These are phyloP conservation scores for Norana najaformis DNA, from an alignment of 2,888 invertebrate genomes.

Conservation along the genomic window DNA sequence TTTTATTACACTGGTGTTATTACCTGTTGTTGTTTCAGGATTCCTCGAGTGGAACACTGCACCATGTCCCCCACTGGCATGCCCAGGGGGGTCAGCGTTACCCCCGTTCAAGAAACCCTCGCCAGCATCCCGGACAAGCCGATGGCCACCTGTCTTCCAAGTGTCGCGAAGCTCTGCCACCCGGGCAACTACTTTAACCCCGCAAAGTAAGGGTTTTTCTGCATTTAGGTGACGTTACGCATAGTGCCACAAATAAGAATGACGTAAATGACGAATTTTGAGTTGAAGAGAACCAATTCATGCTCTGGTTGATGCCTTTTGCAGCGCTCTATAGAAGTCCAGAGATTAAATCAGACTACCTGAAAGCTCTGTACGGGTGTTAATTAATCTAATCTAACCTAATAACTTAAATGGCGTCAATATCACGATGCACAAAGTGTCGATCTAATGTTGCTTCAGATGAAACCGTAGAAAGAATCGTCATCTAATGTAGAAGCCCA, in stretches of 20 bases:
- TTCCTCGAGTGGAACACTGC: neutral
- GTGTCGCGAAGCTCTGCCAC: constrained; percentile 22
- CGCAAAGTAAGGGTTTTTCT: neutral
- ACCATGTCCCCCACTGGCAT: constrained; percentile 24
- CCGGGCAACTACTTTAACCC: constrained; percentile 20
- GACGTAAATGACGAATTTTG: neutral
- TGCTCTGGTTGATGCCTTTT: no score
- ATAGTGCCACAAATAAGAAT: neutral
- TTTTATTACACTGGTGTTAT: neutral
- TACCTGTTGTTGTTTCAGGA: neutral
- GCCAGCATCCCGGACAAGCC: neutral
- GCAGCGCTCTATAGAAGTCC: no score
- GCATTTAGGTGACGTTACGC: neutral
- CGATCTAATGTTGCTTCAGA: no score
- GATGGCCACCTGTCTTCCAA: constrained; percentile 19
- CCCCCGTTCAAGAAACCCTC: neutral
- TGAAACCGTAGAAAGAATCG: no score
- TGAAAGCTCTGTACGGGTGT: no score
- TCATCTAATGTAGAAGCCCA: no score
- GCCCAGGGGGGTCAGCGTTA: neutral
- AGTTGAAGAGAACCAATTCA: no score
- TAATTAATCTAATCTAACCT: no score
- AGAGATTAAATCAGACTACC: no score
- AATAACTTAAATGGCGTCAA: no score
- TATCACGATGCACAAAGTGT: no score